These are phyloP conservation scores for Ditylenchus dipsaci DNA, from an alignment of 1,140 invertebrate species.

Conservation along the genomic window DNA sequence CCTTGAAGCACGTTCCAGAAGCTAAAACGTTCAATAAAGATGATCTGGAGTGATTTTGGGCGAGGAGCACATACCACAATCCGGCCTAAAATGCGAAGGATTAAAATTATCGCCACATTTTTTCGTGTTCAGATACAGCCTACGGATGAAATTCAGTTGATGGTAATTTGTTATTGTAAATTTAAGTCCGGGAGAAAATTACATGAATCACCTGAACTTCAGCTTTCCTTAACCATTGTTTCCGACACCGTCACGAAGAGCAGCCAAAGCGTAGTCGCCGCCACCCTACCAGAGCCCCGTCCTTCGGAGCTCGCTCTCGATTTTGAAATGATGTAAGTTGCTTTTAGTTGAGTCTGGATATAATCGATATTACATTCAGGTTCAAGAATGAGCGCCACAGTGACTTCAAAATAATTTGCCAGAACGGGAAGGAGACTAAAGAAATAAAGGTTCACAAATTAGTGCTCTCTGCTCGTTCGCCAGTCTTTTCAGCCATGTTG, in stretches of 20 bases:
- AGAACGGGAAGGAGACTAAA: conserved; percentile 18
- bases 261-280: conserved; percentile 15
- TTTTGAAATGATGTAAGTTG: not conserved
- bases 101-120: too few species aligned
- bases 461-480: conserved; percentile 57
- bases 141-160: conserved; percentile 48
- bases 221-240: conserved; percentile 40
- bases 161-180: conserved; percentile 18
- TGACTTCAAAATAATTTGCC: conserved; percentile 53
- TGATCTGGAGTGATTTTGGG: too few species aligned
- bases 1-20: too few species aligned
- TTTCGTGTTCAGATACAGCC: conserved; percentile 9
- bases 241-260: conserved; percentile 54
- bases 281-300: conserved; percentile 20
- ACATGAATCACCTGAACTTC: too few species aligned
- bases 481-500: conserved; percentile 59
- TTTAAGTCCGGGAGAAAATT: too few species aligned
- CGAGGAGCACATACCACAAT: too few species aligned
- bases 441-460: conserved; percentile 55
- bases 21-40: too few species aligned
- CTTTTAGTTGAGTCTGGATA: not conserved
- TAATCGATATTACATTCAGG: not conserved
- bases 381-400: conserved; percentile 42
- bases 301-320: conserved; percentile 7
- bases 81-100: too few species aligned